Base-by-base conservation (phyloP, 1,140 invertebrate genomes). In the Dreissena rostriformis region DNA sequence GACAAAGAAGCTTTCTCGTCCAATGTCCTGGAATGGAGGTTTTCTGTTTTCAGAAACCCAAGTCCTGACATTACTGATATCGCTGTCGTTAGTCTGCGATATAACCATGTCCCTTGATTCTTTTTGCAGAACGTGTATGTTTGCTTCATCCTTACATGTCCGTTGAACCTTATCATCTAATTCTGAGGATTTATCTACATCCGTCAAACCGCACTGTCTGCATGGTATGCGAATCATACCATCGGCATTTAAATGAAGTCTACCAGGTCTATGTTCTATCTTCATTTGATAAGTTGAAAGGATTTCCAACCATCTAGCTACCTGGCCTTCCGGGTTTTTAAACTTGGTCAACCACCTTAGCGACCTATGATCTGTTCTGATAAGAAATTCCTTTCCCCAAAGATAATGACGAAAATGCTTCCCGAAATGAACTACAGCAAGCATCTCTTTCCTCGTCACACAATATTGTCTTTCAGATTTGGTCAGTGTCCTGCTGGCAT, bases 241-340 rank as follows among this genome's bases (percentile, higher is more conserved):
- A 73, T 91, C 90, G 17, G 86, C 89, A 67, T 88, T 89, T 22
- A 15, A 24, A 75, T 91, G 89, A 29, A 53, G 76, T 63, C 71
- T 71, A 0, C 88, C 89, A 24, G 85, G 57, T 63, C 87, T 70
- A 70, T 90, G 80, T 51, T 65, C 55, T 24, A 91, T 82, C 6
- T 87, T 53, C 66, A 91, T 86, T 22, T 89, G 57, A 85, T 80
- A 89, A 15, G 65, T 29, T 52, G 89, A 71, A 22, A 89, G 63
- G 5, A 28, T 29, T 28, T 91, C 73, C 4, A 77, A 65, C 89
- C 89, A 91, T 29, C 90, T 55, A 15, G 78, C 82, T 51, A 71
- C 8, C 39, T 52, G 65, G 11, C 77, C 65, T 57, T 68, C 66
- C 19, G 49, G n/a, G n/a, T 73, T 61, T 8, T 53, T 39, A 49